Conservation (phyloP, 2,888 invertebrate species). For the Apomyelois bistriatella region DNA sequence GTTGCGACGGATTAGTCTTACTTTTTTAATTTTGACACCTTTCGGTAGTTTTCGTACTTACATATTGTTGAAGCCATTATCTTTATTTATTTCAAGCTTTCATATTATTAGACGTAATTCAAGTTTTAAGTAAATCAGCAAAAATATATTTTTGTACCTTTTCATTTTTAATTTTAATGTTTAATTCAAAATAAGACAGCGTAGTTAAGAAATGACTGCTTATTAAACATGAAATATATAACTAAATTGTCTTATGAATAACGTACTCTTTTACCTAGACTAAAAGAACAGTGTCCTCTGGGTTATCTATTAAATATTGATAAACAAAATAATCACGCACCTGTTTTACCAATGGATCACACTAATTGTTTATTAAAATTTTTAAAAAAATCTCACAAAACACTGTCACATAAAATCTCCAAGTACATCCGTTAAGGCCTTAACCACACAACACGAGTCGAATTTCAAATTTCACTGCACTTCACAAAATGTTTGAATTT, state of each 20-base stretch:
- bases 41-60: too few relatives aligned
- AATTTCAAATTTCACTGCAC: constrained; percentile 42
- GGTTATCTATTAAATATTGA: constrained; percentile 12
- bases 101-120: too few relatives aligned
- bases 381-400: constrained; percentile 1
- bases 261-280: constrained; percentile 16
- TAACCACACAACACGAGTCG: constrained; percentile 23
- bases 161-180: too few relatives aligned
- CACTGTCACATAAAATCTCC: constrained; percentile 27
- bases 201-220: too few relatives aligned
- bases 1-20: too few relatives aligned
- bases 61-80: too few relatives aligned
- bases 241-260: not conserved
- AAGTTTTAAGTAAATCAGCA: too few relatives aligned
- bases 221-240: not conserved
- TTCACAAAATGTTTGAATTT: not conserved
- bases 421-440: constrained; percentile 37
- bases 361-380: not conserved
- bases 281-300: constrained; percentile 1
- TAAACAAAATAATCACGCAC: constrained; percentile 26
- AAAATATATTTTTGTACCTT: too few relatives aligned
- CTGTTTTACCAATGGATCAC: constrained; percentile 14
- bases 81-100: too few relatives aligned
- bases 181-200: too few relatives aligned
- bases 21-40: too few relatives aligned